Evolutionary conservation across 2,113 vertebrate genomes (phyloP), one percentile per base, ranked within the genome.

Genomic region (Epinephelus cyanopodus): DNA sequence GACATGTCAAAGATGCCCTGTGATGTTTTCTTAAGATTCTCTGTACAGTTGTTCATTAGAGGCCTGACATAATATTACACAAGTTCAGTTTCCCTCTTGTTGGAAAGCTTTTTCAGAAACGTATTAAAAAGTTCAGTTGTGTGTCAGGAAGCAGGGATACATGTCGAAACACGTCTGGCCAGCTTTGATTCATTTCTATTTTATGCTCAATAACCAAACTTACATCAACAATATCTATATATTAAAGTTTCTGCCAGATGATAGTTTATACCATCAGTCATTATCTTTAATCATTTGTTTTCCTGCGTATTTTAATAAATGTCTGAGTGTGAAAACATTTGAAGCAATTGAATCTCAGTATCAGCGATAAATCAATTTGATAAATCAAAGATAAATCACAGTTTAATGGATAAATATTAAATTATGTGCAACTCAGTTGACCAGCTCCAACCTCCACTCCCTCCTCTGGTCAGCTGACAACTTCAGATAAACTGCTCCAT

Each of bases 361-460:
- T 57, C 8, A 11, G 6, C 9, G 21, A 29, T 23, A 12, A 23
- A 33, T 50, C 10, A 33, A 58, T n/a, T n/a, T n/a, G 21, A 29
- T 23, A 12, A 23, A 33, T 50, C 10, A 33, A 58, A 76, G 61
- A 56, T 47, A 10, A 56, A 71, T 42, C 10, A 11, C 12, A 45
- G 19, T 23, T 67, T 45, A n/a, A 3, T 57, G 54, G 13, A 52
- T 39, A 21, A 14, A 78, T 60, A 68, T 39, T 68, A 5, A 52
- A 47, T 60, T 50, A 68, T 58, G 18, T 69, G 45, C 1, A 25
- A 58, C 68, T 66, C 61, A 12, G 52, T 39, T 23, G 75, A 48
- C 8, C 13, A 7, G n/a, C 53, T 60, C 42, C 23, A 21, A 12
- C 53, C 42, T 65, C 39, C 3, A 3, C 62, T 23, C 18, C 62